phyloP scores from a whole-genome alignment of 2,113 vertebrate genomes.

The Ammodytes marinus region DNA sequence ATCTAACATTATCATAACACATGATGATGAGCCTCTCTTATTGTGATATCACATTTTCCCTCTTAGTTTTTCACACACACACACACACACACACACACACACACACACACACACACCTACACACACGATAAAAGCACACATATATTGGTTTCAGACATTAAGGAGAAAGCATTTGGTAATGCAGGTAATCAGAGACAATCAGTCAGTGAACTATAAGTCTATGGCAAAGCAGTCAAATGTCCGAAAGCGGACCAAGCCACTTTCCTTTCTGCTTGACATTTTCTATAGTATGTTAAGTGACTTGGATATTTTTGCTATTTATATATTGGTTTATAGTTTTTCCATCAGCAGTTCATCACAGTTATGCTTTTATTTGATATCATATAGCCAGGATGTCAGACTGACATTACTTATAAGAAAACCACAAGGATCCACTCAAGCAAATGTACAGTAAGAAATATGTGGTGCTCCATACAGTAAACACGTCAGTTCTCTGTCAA shows the following conservation, averaged over 20 bases:
- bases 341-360: slow-evolving; percentile 1
- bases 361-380: slow-evolving; percentile 21
- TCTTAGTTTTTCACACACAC: background rate
- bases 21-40: background rate
- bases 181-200: slow-evolving; percentile 52
- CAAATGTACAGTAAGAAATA: background rate
- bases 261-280: slow-evolving; percentile 19
- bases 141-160: slow-evolving; percentile 55
- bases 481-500: background rate
- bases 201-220: slow-evolving; percentile 33
- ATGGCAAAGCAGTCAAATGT: slow-evolving; percentile 41
- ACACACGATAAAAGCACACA: slow-evolving; percentile 39
- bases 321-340: slow-evolving; percentile 29
- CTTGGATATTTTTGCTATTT: slow-evolving; percentile 28
- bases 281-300: background rate
- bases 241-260: slow-evolving; percentile 4
- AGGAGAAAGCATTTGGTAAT: slow-evolving; percentile 53
- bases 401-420: background rate
- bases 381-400: background rate
- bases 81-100: background rate
- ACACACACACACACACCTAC: background rate
- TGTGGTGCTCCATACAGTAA: background rate
- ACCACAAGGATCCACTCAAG: slow-evolving; percentile 11
- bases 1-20: background rate
- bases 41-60: background rate